Evolutionary conservation across 2,113 vertebrate genomes (phyloP), one percentile per base, ranked within the genome.

Genomic region (Amphiprion percula): DNA sequence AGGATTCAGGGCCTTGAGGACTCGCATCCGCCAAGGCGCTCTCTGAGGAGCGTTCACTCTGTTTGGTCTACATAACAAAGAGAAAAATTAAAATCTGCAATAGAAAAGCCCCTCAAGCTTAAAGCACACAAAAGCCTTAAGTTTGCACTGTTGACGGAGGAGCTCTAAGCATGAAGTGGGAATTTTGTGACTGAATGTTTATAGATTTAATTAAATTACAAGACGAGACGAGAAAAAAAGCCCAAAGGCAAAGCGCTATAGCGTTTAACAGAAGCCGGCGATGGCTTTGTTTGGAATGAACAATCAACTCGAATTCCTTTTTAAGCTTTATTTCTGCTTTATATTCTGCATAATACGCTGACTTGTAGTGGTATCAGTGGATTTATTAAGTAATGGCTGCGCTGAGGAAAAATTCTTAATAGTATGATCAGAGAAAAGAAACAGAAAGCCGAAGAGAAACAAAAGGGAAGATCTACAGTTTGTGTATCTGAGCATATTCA

Each of bases 1-100:
- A 93, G 88, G 87, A 92, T 90, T 87, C 77, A 87, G 64, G 74
- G 83, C 90, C 92, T 37, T 6, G 82, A 87, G 88, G 91, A 83
- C 80, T 68, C 70, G 47, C 87, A 88, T 88, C 79, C 86, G 83
- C 87, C 47, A 58, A 72, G 62, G 54, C 72, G 87, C 81, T 87
- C 89, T 87, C 89, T 61, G 10, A 80, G 83, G 94, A 94, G 81
- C 75, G 2, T 79, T 86, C 67, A 58, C 41, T 44, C 41, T 44
- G 89, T 94, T 94, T 92, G 84, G 91, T 86, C 79, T 90, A 82
- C 61, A 89, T 87, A 92, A 94, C 68, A 92, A 94, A 87, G 72
- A 80, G 64, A 82, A 59, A 84, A 89, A 92, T 87, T 77, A 88
- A 89, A 92, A 84, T 65, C 80, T 72, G 79, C 70, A 62, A 70